phyloP scores from a whole-genome alignment of 1,140 invertebrate genomes.

The Muscidifurax raptorellus region DNA sequence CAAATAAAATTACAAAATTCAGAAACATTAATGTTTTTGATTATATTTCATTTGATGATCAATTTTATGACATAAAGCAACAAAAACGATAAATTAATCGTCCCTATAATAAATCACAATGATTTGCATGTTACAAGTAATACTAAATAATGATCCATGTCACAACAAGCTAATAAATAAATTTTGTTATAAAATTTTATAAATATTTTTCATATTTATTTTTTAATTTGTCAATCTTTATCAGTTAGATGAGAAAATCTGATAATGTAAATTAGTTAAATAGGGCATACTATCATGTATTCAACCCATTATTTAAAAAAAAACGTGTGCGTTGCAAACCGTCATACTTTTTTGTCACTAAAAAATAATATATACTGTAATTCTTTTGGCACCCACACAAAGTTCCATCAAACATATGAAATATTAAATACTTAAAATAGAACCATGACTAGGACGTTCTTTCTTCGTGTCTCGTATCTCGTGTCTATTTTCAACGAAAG shows the following conservation, averaged over 20 bases:
- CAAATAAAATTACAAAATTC: not conserved
- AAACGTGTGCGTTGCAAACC: slow-evolving; percentile 5
- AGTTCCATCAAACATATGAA: slow-evolving; percentile 7
- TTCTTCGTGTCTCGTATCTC: slow-evolving; percentile 59
- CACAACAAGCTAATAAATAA: too few relatives aligned
- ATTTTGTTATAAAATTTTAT: too few relatives aligned
- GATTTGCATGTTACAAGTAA: not conserved
- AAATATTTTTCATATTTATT: too few relatives aligned
- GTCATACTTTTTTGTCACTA: not conserved
- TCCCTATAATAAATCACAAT: not conserved
- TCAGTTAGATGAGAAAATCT: too few relatives aligned
- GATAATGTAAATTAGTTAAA: not conserved
- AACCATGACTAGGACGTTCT: slow-evolving; percentile 69
- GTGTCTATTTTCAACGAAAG: slow-evolving; percentile 56
- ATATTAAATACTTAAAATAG: slow-evolving; percentile 71
- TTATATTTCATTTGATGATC: not conserved
- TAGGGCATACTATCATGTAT: not conserved
- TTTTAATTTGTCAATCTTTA: too few relatives aligned
- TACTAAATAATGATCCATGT: not conserved
- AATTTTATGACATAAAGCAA: not conserved
- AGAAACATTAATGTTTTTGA: not conserved
- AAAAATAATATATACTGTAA: not conserved
- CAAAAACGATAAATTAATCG: not conserved
- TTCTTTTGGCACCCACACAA: slow-evolving; percentile 37
- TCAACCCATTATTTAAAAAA: not conserved